Conservation (phyloP, 2,888 invertebrate species). For the Axea sp. region DNA sequence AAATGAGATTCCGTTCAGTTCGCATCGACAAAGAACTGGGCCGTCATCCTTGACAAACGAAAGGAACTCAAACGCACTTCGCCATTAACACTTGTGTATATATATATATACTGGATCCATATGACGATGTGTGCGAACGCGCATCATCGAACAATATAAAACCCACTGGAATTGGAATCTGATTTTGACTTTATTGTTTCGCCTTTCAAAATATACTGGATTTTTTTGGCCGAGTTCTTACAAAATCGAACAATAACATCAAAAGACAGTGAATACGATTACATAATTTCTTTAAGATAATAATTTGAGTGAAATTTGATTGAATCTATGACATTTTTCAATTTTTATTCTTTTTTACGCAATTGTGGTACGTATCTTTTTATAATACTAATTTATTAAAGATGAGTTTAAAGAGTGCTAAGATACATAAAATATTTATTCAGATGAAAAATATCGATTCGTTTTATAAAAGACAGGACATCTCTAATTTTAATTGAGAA, state of each 20-base stretch:
- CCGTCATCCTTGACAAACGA: conserved; percentile 63
- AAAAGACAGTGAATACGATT: background rate
- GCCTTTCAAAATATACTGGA: background rate
- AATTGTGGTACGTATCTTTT: too few relatives aligned
- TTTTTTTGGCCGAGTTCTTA: background rate
- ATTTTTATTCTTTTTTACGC: too few relatives aligned
- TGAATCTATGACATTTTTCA: background rate
- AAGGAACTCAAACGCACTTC: conserved; percentile 50
- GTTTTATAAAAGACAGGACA: too few relatives aligned
- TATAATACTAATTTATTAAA: too few relatives aligned
- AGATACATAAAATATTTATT: too few relatives aligned
- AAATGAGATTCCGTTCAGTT: conserved; percentile 46
- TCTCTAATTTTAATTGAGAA: too few relatives aligned
- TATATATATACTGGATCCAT: conserved; percentile 4
- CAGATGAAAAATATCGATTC: too few relatives aligned
- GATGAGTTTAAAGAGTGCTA: too few relatives aligned
- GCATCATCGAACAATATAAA: conserved; percentile 16
- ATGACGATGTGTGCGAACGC: conserved; percentile 5
- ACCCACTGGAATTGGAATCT: conserved; percentile 6
- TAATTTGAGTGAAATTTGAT: background rate
- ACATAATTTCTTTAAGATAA: background rate
- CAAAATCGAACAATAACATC: background rate
- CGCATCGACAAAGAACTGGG: conserved; percentile 58
- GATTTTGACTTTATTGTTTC: conserved; percentile 4
- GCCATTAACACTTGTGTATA: conserved; percentile 27